Percentiles rank a stretch among this genome's conserved stretches.
Conservation (phyloP, 2,113 vertebrate genomes). For the Alexandromys fortis region DNA sequence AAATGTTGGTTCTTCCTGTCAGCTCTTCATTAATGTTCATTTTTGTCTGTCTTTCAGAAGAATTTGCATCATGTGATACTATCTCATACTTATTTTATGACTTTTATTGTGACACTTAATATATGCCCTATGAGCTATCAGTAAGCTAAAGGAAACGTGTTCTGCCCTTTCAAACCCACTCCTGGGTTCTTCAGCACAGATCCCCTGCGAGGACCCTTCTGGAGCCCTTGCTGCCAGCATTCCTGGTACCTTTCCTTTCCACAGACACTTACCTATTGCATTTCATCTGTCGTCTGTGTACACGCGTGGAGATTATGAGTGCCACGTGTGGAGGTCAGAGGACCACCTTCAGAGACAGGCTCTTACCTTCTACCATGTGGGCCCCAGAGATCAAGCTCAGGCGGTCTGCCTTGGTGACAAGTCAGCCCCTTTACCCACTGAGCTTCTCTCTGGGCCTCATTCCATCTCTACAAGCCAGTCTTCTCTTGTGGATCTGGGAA, state of each 20-base stretch:
- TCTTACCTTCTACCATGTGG: not conserved
- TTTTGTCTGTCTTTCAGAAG: not conserved
- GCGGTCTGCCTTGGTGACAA: too few relatives aligned
- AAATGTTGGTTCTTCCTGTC: not conserved
- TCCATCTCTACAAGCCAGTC: too few relatives aligned
- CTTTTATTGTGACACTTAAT: not conserved
- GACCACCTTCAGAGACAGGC: too few relatives aligned
- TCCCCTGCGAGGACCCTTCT: rapidly evolving
- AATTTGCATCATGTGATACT: not conserved
- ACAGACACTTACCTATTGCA: not conserved
- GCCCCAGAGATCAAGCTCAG: not conserved
- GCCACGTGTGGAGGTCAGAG: not conserved
- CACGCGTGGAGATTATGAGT: not conserved
- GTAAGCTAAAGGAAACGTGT: not conserved
- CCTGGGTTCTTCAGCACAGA: not conserved
- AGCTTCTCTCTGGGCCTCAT: not conserved
- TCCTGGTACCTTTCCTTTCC: not conserved
- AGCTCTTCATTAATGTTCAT: not conserved
- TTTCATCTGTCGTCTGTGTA: not conserved
- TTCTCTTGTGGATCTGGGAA: not conserved
- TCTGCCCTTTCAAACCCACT: not conserved
- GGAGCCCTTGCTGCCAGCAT: not conserved
- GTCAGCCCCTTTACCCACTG: not conserved
- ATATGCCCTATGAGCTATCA: not conserved
- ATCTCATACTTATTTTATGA: not conserved